Evolutionary conservation across 1,140 invertebrate genomes (phyloP).

Genomic region (Diabrotica undecimpunctata): DNA sequence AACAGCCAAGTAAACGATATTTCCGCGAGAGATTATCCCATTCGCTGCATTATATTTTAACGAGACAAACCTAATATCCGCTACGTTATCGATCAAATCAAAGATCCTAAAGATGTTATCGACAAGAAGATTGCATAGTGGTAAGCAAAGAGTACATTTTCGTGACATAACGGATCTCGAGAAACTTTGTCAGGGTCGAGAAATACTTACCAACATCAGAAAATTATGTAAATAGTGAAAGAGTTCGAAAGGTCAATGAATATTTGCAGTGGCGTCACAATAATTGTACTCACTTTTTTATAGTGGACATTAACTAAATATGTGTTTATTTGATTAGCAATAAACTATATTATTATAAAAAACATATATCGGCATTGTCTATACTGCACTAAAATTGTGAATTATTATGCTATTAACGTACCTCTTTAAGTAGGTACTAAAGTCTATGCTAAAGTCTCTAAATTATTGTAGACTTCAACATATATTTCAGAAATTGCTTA

Average conservation of each 20-base stretch:
- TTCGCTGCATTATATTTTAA: conserved; percentile 3
- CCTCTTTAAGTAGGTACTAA: too few relatives aligned
- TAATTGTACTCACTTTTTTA: neutral
- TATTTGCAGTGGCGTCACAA: neutral
- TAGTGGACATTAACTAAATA: too few relatives aligned
- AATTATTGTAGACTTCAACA: too few relatives aligned
- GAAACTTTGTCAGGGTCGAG: conserved; percentile 1
- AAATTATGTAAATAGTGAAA: conserved; percentile 1
- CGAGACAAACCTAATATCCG: neutral
- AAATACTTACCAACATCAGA: conserved; percentile 3
- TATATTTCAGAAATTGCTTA: too few relatives aligned
- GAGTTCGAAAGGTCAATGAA: neutral
- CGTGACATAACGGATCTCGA: neutral
- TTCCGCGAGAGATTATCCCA: neutral
- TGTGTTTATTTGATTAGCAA: too few relatives aligned
- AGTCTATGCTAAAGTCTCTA: too few relatives aligned
- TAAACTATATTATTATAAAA: too few relatives aligned
- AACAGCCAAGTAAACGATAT: too few relatives aligned
- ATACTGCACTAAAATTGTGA: too few relatives aligned
- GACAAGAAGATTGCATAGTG: neutral
- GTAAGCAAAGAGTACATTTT: neutral
- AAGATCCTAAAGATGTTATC: conserved; percentile 1
- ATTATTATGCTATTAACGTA: too few relatives aligned
- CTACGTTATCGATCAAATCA: conserved; percentile 2
- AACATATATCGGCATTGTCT: too few relatives aligned